A percentile compares a stretch with the other conserved stretches of the same genome.
Conservation (phyloP, 2,113 vertebrate species). For the Eclectus roratus region DNA sequence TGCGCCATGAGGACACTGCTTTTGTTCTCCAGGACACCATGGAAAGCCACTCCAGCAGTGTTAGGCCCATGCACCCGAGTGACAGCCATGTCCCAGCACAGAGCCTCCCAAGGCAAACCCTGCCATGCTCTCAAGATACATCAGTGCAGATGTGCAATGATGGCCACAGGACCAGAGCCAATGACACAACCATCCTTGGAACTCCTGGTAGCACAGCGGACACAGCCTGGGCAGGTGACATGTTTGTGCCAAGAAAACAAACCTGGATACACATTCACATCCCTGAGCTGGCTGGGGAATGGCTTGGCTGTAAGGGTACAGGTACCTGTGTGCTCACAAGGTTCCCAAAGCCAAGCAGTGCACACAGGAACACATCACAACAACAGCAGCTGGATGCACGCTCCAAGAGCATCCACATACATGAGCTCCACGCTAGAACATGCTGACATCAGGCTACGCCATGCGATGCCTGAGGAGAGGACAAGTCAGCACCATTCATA, state of each 20-base stretch:
- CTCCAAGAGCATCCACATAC: accelerated
- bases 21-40: not conserved
- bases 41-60: not conserved
- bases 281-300: accelerated
- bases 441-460: not conserved
- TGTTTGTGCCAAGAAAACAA: not conserved
- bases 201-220: not conserved
- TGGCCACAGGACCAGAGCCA: not conserved
- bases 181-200: accelerated
- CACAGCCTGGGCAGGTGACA: not conserved
- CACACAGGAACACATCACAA: accelerated
- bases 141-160: accelerated
- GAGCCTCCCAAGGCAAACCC: not conserved
- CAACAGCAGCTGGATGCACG: not conserved
- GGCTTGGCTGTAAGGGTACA: accelerated
- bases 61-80: accelerated
- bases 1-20: accelerated
- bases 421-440: not conserved
- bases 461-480: accelerated
- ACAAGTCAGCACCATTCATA: accelerated
- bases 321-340: accelerated
- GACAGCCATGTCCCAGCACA: not conserved
- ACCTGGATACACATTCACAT: accelerated
- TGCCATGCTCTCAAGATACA: accelerated
- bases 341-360: not conserved